Evolutionary conservation across 2,113 vertebrate genomes (phyloP).

Genomic region (Platanista minor): DNA sequence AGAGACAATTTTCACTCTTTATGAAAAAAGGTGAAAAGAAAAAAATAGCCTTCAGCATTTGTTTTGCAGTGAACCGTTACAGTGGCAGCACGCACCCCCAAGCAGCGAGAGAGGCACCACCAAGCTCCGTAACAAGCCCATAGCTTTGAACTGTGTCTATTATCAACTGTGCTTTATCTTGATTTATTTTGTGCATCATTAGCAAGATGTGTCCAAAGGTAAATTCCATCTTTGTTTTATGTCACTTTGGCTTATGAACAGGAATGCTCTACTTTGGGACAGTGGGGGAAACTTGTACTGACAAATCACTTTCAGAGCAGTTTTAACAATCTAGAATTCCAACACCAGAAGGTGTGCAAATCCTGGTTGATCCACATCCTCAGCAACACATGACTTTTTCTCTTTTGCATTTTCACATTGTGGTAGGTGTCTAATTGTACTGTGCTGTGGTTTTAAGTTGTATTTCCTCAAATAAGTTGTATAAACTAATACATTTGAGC

Average conservation of each 20-base stretch:
- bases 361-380: background rate
- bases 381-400: background rate
- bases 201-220: background rate
- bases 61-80: background rate
- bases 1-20: background rate
- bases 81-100: background rate
- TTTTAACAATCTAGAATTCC: background rate
- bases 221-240: no score
- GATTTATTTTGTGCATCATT: background rate
- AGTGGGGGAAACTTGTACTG: background rate
- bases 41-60: background rate
- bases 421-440: background rate
- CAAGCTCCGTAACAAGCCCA: background rate
- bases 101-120: background rate
- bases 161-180: background rate
- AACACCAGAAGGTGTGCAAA: background rate
- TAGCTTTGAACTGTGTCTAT: background rate
- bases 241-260: background rate
- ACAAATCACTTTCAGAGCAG: background rate
- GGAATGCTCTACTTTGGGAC: background rate
- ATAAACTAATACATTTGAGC: background rate
- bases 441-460: background rate
- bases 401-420: background rate
- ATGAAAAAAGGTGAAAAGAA: background rate
- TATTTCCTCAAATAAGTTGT: background rate